These are phyloP conservation scores for Lasioglossum pauxillum DNA, from an alignment of 2,888 invertebrate species.

Conservation along the genomic window DNA sequence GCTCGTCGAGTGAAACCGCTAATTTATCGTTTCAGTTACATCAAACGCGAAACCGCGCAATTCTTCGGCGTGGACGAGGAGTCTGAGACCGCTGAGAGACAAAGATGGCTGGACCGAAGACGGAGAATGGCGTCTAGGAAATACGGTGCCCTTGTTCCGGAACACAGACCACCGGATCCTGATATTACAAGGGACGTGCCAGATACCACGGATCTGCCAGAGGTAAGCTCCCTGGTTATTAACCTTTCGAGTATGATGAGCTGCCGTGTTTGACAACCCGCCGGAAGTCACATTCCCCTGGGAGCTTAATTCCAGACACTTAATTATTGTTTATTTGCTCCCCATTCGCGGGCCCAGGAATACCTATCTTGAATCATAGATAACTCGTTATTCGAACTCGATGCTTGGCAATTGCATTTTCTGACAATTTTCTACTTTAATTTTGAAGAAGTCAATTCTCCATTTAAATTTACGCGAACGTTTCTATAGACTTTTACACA, in stretches of 20 bases:
- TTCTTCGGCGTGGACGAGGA: constrained; percentile 94
- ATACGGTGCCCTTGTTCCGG: constrained; percentile 87
- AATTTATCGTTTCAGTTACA: constrained; percentile 85
- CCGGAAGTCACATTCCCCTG: neutral
- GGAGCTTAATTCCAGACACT: neutral
- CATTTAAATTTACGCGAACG: neutral
- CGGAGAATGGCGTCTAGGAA: constrained; percentile 91
- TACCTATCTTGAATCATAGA: neutral
- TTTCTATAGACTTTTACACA: no score
- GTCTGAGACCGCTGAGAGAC: constrained; percentile 90
- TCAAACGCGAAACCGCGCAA: constrained; percentile 92
- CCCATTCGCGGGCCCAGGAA: no score
- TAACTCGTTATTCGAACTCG: neutral
- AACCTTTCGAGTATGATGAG: constrained; percentile 12
- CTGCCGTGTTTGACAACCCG: constrained; percentile 12
- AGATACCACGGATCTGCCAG: constrained; percentile 81
- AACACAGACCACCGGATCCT: constrained; percentile 87
- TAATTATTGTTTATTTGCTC: constrained; percentile 4
- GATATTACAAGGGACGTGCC: constrained; percentile 86
- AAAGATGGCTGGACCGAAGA: constrained; percentile 92
- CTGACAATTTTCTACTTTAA: neutral
- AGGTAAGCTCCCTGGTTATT: constrained; percentile 76
- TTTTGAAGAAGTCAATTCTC: neutral
- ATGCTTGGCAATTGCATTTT: neutral
- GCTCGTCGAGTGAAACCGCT: neutral